Conservation (phyloP, 1,140 invertebrate species). For the Drosophila simulans region DNA sequence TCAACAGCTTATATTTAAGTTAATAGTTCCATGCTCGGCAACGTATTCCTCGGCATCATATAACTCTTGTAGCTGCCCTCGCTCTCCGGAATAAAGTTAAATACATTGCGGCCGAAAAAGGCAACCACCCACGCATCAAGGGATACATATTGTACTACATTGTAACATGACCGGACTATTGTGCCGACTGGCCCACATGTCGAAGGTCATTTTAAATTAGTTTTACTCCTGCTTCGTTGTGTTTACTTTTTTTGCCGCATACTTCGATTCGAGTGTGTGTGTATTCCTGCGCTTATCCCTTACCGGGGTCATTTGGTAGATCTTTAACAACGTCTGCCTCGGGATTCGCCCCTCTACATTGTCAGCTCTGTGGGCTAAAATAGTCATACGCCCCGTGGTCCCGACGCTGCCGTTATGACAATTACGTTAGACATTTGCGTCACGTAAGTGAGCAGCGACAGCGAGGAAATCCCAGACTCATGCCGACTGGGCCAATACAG, state of each 20-base stretch:
- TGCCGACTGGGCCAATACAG: conserved; percentile 42
- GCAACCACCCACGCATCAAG: conserved; percentile 21
- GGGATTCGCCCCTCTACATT: conserved; percentile 53
- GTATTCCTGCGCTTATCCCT: conserved; percentile 4
- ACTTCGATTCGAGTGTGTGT: conserved; percentile 18
- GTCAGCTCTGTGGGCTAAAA: conserved; percentile 11
- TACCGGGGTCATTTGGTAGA: conserved; percentile 17
- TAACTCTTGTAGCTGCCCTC: conserved; percentile 6
- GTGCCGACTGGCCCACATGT: conserved; percentile 54
- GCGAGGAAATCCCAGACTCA: conserved; percentile 62
- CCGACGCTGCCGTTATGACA: conserved; percentile 59
- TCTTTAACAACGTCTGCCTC: conserved; percentile 54
- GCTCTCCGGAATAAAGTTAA: conserved; percentile 53
- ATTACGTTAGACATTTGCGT: conserved; percentile 76
- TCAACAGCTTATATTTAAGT: too few relatives aligned
- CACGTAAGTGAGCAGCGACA: conserved; percentile 54
- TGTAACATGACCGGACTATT: conserved; percentile 67
- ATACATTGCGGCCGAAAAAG: conserved; percentile 44
- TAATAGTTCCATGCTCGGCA: neutral
- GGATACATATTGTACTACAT: conserved; percentile 41
- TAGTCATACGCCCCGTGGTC: conserved; percentile 34
- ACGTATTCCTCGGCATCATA: too few relatives aligned
- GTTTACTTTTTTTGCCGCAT: conserved; percentile 33
- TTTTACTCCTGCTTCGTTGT: conserved; percentile 45
- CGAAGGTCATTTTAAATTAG: conserved; percentile 80